Base-by-base conservation (phyloP, 2,888 invertebrate species). In the Melinaea marsaeus region DNA sequence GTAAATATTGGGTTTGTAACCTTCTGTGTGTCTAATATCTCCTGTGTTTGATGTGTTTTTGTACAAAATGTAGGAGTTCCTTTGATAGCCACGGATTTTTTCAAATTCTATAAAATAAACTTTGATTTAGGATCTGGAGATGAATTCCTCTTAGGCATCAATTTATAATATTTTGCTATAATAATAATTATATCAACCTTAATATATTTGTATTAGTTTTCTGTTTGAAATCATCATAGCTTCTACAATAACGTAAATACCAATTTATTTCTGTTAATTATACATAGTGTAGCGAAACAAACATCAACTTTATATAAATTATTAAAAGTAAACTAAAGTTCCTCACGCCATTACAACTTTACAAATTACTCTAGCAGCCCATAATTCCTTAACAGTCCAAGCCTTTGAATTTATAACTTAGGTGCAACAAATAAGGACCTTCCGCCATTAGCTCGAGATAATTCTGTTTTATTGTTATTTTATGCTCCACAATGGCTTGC, bases 401-500 rank as follows among this genome's bases (percentile, higher is more conserved):
- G 58, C 48, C 58, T 59, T 62, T 55, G 55, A 66, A 66, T 63
- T 66, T 66, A 61, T 66, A 57, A 61, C 57, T 4, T 57, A 63
- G 57, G 61, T 63, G 59, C 54, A 22, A 63, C 61, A 66, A 66
- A 63, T 66, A 66, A 63, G 59, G 57, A 60, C 51, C 51, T 55
- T 58, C 55, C 62, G 58, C 62, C 82, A 81, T 84, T 79, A 75
- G 72, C 74, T 65, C 64, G 63, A 80, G 83, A 84, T 85, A 85
- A 82, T 78, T 75, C 79, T 78, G 78, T 74, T 84, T 84, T 84
- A 85, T 84, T 79, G 84, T 83, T 81, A 85, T 85, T 80, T 81
- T 81, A 85, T 85, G 80, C 84, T 75, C 74, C 75, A 79, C 81
- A 80, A 83, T 84, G 84, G 77, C 75, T 64, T 67, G 55, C 60